Evolutionary conservation across 2,797 vertebrate species (phyloP).

Genomic region (Gymnoscopelus braueri): DNA sequence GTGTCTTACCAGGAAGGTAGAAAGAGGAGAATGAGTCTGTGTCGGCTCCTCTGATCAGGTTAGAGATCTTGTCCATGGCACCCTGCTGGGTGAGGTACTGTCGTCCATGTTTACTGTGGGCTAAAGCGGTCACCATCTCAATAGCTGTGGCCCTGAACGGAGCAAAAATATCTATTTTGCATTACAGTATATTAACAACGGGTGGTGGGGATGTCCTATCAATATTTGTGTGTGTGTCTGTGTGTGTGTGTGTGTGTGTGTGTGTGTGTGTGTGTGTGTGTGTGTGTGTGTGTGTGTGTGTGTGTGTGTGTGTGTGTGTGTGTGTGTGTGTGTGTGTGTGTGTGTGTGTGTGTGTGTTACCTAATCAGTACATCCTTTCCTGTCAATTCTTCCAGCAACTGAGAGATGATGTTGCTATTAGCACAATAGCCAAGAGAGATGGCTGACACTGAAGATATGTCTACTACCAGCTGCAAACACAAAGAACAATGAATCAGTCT

Average conservation of each 20-base stretch:
- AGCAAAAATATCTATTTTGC: background rate
- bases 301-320: background rate
- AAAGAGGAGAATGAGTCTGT: slow-evolving; percentile 92
- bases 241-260: background rate
- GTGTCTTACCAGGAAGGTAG: slow-evolving; percentile 89
- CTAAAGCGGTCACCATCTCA: slow-evolving; percentile 92
- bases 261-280: background rate
- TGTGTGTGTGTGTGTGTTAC: slow-evolving; percentile 65
- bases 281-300: background rate
- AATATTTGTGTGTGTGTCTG: background rate
- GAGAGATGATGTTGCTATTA: slow-evolving; percentile 85
- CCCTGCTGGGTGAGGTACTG: slow-evolving; percentile 92
- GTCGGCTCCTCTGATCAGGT: slow-evolving; percentile 93
- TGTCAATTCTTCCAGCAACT: slow-evolving; percentile 89
- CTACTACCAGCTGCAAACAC: slow-evolving; percentile 86
- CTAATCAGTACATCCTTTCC: slow-evolving; percentile 93
- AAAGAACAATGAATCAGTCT: slow-evolving; percentile 1
- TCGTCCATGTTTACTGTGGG: slow-evolving; percentile 87
- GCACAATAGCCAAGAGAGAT: slow-evolving; percentile 90
- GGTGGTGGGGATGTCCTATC: background rate
- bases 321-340: background rate
- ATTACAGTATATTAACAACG: background rate
- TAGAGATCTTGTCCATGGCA: slow-evolving; percentile 91
- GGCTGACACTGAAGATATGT: slow-evolving; percentile 87
- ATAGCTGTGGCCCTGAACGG: slow-evolving; percentile 88